Percentiles rank a stretch among this genome's conserved stretches.
Evolutionary conservation across 2,888 invertebrate genomes (phyloP).

Genomic region (Catocala nupta): DNA sequence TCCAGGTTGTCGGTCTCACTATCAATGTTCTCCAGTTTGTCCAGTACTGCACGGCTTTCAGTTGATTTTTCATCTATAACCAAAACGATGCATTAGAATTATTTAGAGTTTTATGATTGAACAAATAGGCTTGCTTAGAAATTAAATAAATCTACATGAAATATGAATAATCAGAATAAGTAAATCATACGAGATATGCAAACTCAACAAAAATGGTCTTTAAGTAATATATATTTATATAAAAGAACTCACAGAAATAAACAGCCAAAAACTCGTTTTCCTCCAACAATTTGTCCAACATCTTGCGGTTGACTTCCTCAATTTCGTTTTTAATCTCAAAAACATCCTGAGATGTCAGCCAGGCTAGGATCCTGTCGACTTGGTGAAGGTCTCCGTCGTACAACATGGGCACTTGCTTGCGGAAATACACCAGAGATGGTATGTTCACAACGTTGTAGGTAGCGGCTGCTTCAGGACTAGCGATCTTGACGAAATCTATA

Average conservation of each 20-base stretch:
- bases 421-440: conserved; percentile 95
- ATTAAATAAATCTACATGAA: too few species aligned
- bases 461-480: conserved; percentile 93
- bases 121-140: too few species aligned
- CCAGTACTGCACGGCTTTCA: conserved; percentile 94
- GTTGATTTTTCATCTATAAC: conserved; percentile 92
- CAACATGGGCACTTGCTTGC: conserved; percentile 93
- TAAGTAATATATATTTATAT: too few species aligned
- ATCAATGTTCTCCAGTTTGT: conserved; percentile 96
- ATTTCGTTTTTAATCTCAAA: conserved; percentile 98
- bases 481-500: conserved; percentile 98
- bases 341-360: conserved; percentile 97
- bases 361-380: conserved; percentile 93
- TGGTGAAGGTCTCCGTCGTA: conserved; percentile 97
- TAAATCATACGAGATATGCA: too few species aligned
- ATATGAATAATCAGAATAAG: too few species aligned
- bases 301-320: conserved; percentile 98
- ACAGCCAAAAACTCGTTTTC: conserved; percentile 98
- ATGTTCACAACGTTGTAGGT: conserved; percentile 94
- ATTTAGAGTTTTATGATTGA: too few species aligned
- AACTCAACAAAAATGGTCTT: background rate
- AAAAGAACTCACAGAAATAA: conserved; percentile 94
- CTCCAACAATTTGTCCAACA: conserved; percentile 97
- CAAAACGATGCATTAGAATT: background rate
- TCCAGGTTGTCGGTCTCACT: conserved; percentile 97